Percentiles rank a stretch among this genome's conserved stretches.
Conservation (phyloP, 2,888 invertebrate genomes). For the Chloroclystis v-ata region DNA sequence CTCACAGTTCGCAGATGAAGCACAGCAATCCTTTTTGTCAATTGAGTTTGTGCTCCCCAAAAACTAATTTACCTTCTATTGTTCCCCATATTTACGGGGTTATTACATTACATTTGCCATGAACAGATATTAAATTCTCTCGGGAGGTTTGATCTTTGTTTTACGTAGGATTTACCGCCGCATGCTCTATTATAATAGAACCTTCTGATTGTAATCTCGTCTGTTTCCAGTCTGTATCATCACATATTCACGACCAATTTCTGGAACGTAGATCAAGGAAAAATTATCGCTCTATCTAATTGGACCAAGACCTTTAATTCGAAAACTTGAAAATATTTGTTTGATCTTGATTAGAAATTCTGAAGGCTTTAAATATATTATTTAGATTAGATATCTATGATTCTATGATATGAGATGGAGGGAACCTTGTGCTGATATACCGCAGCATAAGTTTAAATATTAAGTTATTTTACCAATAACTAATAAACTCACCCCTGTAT, state of each 20-base stretch:
- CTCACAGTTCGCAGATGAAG: constrained; percentile 35
- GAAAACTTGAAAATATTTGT: too few species aligned
- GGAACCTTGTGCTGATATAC: too few species aligned
- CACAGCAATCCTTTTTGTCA: constrained; percentile 56
- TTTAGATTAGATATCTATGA: too few species aligned
- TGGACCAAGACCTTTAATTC: too few species aligned
- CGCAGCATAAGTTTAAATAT: too few species aligned
- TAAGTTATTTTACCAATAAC: too few species aligned
- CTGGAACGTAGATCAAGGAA: background rate
- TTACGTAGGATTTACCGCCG: constrained; percentile 47
- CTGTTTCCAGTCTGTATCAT: background rate
- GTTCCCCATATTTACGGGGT: constrained; percentile 68
- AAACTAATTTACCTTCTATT: constrained; percentile 71
- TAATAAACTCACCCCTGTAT: too few species aligned
- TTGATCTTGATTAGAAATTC: too few species aligned
- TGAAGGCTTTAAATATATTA: too few species aligned
- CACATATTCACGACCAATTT: background rate
- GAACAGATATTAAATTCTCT: constrained; percentile 68
- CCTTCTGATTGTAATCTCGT: too few species aligned
- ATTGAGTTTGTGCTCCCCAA: constrained; percentile 62
- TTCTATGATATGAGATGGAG: too few species aligned
- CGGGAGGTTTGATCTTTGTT: constrained; percentile 49
- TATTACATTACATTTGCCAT: constrained; percentile 66
- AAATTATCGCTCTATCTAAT: background rate
- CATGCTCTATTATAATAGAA: background rate